Evolutionary conservation across 1,140 invertebrate genomes (phyloP).

Genomic region (Zelostemma sp.): DNA sequence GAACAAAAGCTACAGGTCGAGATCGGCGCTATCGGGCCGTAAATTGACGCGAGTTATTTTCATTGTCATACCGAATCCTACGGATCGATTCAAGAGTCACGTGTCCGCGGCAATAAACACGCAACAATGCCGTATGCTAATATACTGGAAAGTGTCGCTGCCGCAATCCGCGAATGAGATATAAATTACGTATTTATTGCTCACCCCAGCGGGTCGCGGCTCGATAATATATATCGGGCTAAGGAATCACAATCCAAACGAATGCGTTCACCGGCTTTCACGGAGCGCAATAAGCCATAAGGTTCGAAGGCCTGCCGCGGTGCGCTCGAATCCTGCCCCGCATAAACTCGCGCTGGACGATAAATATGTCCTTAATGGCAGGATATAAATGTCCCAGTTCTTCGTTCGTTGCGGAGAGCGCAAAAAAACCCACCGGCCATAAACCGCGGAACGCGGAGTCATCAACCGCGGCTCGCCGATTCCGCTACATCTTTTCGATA

Average conservation of each 20-base stretch:
- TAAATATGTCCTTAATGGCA: no score
- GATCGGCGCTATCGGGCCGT: not conserved
- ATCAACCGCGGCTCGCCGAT: no score
- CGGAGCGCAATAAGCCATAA: no score
- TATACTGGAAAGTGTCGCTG: slow-evolving; percentile 57
- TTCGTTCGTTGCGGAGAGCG: no score
- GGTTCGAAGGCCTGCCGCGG: no score
- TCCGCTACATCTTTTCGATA: no score
- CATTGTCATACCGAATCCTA: not conserved
- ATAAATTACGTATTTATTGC: slow-evolving; percentile 60
- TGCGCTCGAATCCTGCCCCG: slow-evolving; percentile 3
- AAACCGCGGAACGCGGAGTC: no score
- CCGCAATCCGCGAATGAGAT: slow-evolving; percentile 55
- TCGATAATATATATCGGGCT: slow-evolving; percentile 40
- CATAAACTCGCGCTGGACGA: slow-evolving; percentile 9
- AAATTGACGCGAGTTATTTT: slow-evolving; percentile 2
- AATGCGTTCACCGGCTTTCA: slow-evolving; percentile 44
- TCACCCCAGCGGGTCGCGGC: slow-evolving; percentile 31
- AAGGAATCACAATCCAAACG: slow-evolving; percentile 50
- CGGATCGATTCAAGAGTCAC: slow-evolving; percentile 28
- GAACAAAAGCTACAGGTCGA: not conserved
- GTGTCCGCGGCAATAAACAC: slow-evolving; percentile 39
- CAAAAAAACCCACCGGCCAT: no score
- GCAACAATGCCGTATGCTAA: slow-evolving; percentile 57
- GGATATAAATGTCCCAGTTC: no score